Conservation (phyloP, 2,113 vertebrate genomes). For the Charadrius vociferus region DNA sequence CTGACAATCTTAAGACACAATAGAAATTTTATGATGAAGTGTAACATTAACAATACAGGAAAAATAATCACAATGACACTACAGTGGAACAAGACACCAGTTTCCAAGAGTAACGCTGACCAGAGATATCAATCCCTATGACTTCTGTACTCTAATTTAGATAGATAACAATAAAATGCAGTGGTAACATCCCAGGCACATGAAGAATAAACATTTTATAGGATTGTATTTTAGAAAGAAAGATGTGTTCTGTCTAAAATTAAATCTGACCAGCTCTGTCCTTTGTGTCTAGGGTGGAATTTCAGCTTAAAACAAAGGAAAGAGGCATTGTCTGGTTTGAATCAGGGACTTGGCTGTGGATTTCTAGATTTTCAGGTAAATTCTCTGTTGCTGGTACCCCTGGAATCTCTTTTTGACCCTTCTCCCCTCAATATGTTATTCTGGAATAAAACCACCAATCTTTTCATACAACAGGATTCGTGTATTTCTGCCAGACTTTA, state of each 20-base stretch:
- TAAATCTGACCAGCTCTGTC: neutral
- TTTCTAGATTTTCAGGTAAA: neutral
- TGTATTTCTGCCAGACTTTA: neutral
- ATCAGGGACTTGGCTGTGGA: neutral
- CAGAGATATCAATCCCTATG: neutral
- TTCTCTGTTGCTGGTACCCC: neutral
- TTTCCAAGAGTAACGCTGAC: neutral
- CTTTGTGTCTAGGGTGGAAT: neutral
- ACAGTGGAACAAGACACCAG: neutral
- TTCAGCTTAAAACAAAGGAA: neutral
- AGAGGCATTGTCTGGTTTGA: neutral
- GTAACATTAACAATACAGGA: neutral
- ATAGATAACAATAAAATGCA: neutral
- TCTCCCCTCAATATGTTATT: neutral
- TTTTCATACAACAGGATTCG: neutral
- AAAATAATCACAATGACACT: neutral
- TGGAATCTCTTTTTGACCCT: neutral
- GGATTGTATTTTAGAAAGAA: neutral
- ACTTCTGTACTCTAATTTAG: neutral
- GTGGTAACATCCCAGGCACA: neutral
- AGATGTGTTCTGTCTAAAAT: neutral
- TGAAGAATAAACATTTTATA: neutral
- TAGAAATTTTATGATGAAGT: neutral
- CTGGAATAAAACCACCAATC: neutral
- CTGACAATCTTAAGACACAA: neutral